Percentiles rank a stretch among this genome's conserved stretches.
Conservation (phyloP, 1,140 invertebrate genomes). For the Bombus turneri region DNA sequence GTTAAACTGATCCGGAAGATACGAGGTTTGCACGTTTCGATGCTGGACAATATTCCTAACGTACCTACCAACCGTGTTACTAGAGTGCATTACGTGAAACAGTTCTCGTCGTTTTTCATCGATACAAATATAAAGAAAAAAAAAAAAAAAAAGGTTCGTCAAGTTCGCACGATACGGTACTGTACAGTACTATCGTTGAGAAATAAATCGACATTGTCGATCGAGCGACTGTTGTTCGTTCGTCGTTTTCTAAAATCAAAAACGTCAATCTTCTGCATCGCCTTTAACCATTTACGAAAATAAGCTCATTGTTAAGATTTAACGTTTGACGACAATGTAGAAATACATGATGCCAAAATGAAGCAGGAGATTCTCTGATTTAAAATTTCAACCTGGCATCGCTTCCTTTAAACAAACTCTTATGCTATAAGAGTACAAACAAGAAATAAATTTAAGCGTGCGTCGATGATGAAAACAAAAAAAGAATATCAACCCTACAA, state of each 20-base stretch:
- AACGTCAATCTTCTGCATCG: not conserved
- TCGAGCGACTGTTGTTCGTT: not conserved
- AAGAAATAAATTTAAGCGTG: not conserved
- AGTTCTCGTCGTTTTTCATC: too few relatives aligned
- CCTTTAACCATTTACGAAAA: not conserved
- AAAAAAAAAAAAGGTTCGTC: not conserved
- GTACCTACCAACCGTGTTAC: too few relatives aligned
- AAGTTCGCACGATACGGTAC: not conserved
- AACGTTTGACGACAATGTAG: too few relatives aligned
- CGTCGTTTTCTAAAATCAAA: not conserved
- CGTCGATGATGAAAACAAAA: not conserved
- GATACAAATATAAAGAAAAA: not conserved
- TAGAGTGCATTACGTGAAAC: too few relatives aligned
- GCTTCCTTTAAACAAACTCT: too few relatives aligned
- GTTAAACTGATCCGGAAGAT: slow-evolving; percentile 54
- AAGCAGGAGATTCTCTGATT: too few relatives aligned
- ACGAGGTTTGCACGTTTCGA: slow-evolving; percentile 25
- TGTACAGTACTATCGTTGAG: too few relatives aligned
- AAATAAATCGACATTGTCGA: too few relatives aligned
- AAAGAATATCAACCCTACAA: not conserved
- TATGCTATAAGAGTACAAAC: too few relatives aligned
- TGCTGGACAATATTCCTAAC: slow-evolving; percentile 49
- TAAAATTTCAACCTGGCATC: too few relatives aligned
- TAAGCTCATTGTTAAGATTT: not conserved
- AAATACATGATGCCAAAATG: too few relatives aligned